Percentiles rank a stretch among this genome's conserved stretches.
Conservation (phyloP, 1,140 invertebrate genomes). For the Cotesia glomerata region DNA sequence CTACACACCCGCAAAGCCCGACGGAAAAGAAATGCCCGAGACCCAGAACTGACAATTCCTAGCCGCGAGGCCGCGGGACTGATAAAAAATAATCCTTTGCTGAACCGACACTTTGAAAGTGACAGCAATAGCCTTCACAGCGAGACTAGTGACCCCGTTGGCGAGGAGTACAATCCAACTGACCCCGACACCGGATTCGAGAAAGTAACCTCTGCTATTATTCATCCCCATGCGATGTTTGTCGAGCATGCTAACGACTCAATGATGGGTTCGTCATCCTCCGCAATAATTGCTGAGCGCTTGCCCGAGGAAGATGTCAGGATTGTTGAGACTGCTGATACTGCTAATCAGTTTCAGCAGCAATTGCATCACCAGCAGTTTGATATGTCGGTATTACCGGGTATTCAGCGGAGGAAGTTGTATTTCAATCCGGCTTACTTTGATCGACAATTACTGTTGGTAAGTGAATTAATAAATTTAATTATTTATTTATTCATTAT, state of each 20-base stretch:
- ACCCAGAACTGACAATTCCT: slow-evolving; percentile 51
- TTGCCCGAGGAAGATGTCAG: slow-evolving; percentile 83
- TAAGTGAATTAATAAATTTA: slow-evolving; percentile 59
- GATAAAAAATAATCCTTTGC: slow-evolving; percentile 78
- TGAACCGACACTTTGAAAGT: slow-evolving; percentile 68
- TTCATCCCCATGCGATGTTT: slow-evolving; percentile 68
- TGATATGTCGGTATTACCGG: slow-evolving; percentile 52
- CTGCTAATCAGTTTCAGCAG: no score
- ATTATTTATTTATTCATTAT: background rate
- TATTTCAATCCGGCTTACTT: slow-evolving; percentile 90
- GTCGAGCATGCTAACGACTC: slow-evolving; percentile 47
- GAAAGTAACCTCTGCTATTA: slow-evolving; percentile 70
- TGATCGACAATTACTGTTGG: slow-evolving; percentile 80
- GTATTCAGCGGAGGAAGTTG: slow-evolving; percentile 75
- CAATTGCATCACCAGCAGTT: slow-evolving; percentile 57
- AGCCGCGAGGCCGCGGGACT: slow-evolving; percentile 64
- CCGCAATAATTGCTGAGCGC: slow-evolving; percentile 68
- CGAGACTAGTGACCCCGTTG: slow-evolving; percentile 56
- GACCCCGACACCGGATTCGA: slow-evolving; percentile 53
- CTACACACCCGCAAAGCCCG: slow-evolving; percentile 69
- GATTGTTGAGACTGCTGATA: slow-evolving; percentile 80
- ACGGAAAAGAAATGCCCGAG: slow-evolving; percentile 43
- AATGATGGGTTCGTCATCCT: slow-evolving; percentile 45
- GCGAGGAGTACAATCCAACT: slow-evolving; percentile 50
- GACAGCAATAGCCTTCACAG: slow-evolving; percentile 60